Evolutionary conservation across 2,888 invertebrate species (phyloP), one percentile per base, ranked within the genome.

Genomic region (Clunio marinus): DNA sequence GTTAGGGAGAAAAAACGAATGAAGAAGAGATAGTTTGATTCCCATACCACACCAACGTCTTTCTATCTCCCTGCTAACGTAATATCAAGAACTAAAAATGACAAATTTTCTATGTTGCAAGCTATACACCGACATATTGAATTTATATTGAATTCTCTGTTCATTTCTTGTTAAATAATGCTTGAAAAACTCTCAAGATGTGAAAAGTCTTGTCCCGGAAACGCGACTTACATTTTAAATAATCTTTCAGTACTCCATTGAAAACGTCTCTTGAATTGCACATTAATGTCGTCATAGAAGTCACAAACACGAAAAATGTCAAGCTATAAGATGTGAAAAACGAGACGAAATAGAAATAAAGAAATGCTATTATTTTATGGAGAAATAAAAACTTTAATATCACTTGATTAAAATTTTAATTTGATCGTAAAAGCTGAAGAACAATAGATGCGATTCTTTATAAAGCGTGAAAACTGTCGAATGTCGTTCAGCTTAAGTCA

Each of bases 341-440:
- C 41, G 2, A n/a, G 2, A 2, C n/a, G 20, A 51, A 45, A 51
- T 17, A 51, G n/a, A 51, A 51, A 51, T 17, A 51, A 15, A 41
- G 25, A 60, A 60, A 35, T 32, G 60, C 35, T 35, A 60, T 60
- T 60, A 60, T 60, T 60, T 60, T 60, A 60, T 32, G n/a, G 60
- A 17, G 10, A 35, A 20, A 27, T 27, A 60, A 22, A 22, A 60
- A 60, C n/a, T 60, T 60, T 60, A 60, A 60, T 60, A 20, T 22
- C 10, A 7, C 35, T 60, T 60, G 35, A 60, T 60, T 60, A 60
- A 60, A 60, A 60, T 60, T 60, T 60, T 60, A 60, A 60, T 60
- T 60, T 20, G 60, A 20, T 35, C 35, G 27, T 60, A 60, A 60
- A 60, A 17, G 15, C 17, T 51, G 51, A 17, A 22, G 22, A 51